Evolutionary conservation across 2,797 vertebrate species (phyloP).

Genomic region (Thripadectes ignobilis): DNA sequence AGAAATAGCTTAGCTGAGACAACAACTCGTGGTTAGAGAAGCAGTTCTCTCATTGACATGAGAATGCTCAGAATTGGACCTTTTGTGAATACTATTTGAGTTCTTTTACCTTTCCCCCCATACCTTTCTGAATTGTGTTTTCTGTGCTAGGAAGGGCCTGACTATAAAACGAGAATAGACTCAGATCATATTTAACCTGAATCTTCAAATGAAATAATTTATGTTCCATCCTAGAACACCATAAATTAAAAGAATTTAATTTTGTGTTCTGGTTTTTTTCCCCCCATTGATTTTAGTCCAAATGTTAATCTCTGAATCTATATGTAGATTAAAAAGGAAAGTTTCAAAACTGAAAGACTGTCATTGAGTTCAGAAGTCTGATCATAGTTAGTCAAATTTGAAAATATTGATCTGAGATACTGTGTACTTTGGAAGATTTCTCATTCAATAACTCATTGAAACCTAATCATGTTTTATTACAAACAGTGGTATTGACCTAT

Average conservation of each 20-base stretch:
- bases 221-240: background rate
- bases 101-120: background rate
- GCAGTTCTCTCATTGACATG: background rate
- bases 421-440: background rate
- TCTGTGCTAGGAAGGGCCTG: background rate
- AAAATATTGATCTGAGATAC: background rate
- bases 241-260: background rate
- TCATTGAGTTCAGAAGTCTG: background rate
- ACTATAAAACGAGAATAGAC: background rate
- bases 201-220: background rate
- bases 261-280: background rate
- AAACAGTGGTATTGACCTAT: background rate
- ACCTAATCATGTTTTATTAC: background rate
- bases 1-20: background rate
- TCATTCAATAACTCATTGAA: background rate
- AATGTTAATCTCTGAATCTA: background rate
- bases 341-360: background rate
- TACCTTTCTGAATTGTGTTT: background rate
- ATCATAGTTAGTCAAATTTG: background rate
- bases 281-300: background rate
- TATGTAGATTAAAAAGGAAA: background rate
- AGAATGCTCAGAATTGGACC: background rate
- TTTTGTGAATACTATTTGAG: background rate
- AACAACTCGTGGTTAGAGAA: background rate
- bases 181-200: background rate